phyloP scores from a whole-genome alignment of 2,888 invertebrate species.

The Strigamia maritima region DNA sequence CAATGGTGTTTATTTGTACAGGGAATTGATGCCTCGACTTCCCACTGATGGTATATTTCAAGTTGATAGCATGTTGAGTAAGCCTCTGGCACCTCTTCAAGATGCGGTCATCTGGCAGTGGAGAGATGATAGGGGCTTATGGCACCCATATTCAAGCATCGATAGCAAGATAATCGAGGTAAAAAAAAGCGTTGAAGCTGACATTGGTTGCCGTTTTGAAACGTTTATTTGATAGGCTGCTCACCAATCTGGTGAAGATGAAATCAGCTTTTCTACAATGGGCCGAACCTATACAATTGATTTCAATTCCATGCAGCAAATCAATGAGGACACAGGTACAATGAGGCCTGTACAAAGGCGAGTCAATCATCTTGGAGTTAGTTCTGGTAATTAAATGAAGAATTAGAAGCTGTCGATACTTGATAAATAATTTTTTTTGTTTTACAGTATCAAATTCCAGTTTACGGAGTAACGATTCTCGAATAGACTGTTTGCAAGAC shows the following conservation, averaged over 20 bases:
- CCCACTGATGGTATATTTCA: slow-evolving; percentile 93
- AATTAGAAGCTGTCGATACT: no score
- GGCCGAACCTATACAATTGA: slow-evolving; percentile 94
- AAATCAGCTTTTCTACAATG: slow-evolving; percentile 85
- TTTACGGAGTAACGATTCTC: slow-evolving; percentile 57
- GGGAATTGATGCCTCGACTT: slow-evolving; percentile 90
- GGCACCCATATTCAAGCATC: slow-evolving; percentile 87
- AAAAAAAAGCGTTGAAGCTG: slow-evolving; percentile 41
- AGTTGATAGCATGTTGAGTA: slow-evolving; percentile 77
- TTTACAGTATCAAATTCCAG: slow-evolving; percentile 43
- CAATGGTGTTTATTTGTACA: slow-evolving; percentile 45
- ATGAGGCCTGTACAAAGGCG: slow-evolving; percentile 85
- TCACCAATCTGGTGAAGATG: slow-evolving; percentile 89
- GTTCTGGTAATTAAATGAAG: slow-evolving; percentile 40
- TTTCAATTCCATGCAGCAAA: slow-evolving; percentile 95
- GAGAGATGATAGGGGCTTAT: slow-evolving; percentile 87
- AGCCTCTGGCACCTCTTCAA: slow-evolving; percentile 50
- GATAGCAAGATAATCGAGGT: slow-evolving; percentile 92
- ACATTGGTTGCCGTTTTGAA: not conserved
- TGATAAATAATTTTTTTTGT: slow-evolving; percentile 31
- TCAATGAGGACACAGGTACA: slow-evolving; percentile 96
- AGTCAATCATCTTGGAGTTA: slow-evolving; percentile 47
- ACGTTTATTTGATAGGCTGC: slow-evolving; percentile 61
- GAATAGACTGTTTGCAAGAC: slow-evolving; percentile 67
- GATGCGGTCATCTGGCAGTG: slow-evolving; percentile 93